Conservation (phyloP, 1,140 invertebrate species). For the Hypsibius dujardini region DNA sequence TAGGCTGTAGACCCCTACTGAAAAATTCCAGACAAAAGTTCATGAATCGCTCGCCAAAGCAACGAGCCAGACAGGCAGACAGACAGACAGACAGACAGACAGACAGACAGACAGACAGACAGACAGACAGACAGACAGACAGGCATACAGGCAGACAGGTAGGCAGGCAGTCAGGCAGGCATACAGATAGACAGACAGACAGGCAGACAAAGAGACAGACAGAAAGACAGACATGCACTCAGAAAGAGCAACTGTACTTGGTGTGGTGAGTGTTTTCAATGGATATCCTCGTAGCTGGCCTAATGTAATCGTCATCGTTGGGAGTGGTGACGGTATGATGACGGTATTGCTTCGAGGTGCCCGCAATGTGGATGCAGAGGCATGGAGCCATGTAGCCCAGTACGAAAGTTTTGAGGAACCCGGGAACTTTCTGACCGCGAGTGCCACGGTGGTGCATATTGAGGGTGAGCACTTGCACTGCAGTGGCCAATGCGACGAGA, state of each 20-base stretch:
- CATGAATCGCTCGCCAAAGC: too few species aligned
- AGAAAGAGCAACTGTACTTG: not conserved
- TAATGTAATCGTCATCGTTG: slow-evolving; percentile 16
- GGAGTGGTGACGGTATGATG: slow-evolving; percentile 23
- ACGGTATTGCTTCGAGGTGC: slow-evolving; percentile 23
- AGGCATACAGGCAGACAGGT: too few species aligned
- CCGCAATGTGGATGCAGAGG: slow-evolving; percentile 37
- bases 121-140: too few species aligned
- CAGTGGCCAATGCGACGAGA: slow-evolving; percentile 69
- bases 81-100: too few species aligned
- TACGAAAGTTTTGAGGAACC: slow-evolving; percentile 47
- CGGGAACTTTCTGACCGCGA: slow-evolving; percentile 53
- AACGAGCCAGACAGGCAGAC: too few species aligned
- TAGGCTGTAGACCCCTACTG: slow-evolving; percentile 17
- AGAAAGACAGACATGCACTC: too few species aligned
- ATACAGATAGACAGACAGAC: too few species aligned
- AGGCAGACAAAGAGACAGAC: too few species aligned
- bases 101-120: too few species aligned
- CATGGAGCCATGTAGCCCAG: slow-evolving; percentile 38
- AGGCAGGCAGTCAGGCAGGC: too few species aligned
- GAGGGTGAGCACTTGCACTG: slow-evolving; percentile 59
- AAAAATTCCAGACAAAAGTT: too few species aligned
- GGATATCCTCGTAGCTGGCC: slow-evolving; percentile 8
- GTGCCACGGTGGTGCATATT: slow-evolving; percentile 71
- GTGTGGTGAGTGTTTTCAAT: not conserved